Evolutionary conservation across 37 sponge, comb jelly and placozoan species (phyloP).

Genomic region (Bolinopsis microptera): DNA sequence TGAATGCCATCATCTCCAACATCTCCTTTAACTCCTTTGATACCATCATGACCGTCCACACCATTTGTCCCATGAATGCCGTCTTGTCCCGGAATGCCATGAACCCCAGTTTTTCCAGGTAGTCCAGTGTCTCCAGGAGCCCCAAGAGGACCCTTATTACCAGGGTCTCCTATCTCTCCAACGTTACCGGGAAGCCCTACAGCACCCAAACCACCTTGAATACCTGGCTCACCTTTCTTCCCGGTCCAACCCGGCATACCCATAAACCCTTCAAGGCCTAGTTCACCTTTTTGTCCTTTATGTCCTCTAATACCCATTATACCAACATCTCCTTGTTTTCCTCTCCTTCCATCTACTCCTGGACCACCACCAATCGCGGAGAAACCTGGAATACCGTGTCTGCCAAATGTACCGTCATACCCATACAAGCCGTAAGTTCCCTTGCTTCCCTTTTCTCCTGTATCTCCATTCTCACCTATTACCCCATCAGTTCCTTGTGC

Average conservation of each 20-base stretch:
- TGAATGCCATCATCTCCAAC: neutral
- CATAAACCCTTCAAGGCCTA: neutral
- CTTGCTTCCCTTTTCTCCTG: neutral
- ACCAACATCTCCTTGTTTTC: neutral
- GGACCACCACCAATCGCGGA: neutral
- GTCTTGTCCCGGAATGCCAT: neutral
- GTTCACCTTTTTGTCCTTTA: slow-evolving; percentile 21
- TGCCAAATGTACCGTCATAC: neutral
- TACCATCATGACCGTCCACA: neutral
- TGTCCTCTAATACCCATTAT: neutral
- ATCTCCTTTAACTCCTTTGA: slow-evolving; percentile 14
- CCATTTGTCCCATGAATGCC: slow-evolving; percentile 16
- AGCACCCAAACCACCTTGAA: neutral
- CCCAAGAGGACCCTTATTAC: neutral
- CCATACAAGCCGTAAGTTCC: neutral
- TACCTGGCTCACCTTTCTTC: neutral
- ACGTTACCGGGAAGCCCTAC: neutral
- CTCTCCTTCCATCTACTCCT: slow-evolving; percentile 2
- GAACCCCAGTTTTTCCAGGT: neutral
- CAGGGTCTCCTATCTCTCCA: neutral
- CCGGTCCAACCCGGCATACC: slow-evolving; percentile 24
- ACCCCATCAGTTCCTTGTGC: neutral
- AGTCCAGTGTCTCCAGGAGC: neutral
- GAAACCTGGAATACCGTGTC: slow-evolving; percentile 14
- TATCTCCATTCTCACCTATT: neutral